A percentile compares a stretch with the other conserved stretches of the same genome.
Conservation (phyloP, 2,113 vertebrate species). For the Burhinus bistriatus region DNA sequence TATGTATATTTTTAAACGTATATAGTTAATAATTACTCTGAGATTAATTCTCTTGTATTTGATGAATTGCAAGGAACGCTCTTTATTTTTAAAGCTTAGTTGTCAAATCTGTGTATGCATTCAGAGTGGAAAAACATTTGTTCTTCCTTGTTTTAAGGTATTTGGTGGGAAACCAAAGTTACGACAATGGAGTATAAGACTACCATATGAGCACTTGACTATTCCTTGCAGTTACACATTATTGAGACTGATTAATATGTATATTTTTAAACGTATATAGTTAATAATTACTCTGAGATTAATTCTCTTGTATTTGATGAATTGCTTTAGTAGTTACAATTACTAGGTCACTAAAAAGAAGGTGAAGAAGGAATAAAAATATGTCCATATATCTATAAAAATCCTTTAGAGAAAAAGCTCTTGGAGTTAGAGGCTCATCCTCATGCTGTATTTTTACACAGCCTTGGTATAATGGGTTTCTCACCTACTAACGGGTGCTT, state of each 20-base stretch:
- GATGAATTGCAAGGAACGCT: background rate
- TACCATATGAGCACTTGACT: background rate
- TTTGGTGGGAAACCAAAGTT: background rate
- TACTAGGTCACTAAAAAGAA: background rate
- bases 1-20: background rate
- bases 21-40: background rate
- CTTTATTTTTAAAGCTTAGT: background rate
- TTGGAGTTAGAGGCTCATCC: background rate
- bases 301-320: background rate
- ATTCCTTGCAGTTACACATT: background rate
- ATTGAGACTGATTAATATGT: background rate
- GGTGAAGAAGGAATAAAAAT: background rate
- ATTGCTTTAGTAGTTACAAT: background rate
- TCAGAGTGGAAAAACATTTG: background rate
- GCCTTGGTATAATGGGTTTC: background rate
- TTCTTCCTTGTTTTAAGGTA: background rate
- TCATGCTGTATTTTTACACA: background rate
- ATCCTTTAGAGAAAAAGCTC: background rate
- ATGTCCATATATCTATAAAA: background rate
- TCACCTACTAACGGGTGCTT: background rate
- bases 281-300: background rate
- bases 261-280: background rate
- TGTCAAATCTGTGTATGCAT: background rate
- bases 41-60: background rate
- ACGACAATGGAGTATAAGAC: background rate